These are phyloP conservation scores for Caenorhabditis latens DNA, from an alignment of 1,140 invertebrate species.

Conservation along the genomic window DNA sequence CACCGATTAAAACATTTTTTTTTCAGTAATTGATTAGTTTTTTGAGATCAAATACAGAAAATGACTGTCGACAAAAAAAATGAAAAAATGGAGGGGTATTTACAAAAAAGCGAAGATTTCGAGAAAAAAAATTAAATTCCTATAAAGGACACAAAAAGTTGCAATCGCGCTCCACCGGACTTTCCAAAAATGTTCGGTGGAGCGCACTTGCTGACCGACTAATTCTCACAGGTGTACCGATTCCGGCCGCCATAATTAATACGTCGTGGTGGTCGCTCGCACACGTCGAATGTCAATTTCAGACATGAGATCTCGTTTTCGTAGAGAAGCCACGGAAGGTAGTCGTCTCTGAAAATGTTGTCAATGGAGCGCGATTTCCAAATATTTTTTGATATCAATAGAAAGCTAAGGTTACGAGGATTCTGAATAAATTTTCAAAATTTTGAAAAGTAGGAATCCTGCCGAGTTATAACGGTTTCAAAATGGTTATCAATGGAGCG, in stretches of 20 bases:
- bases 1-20: too few species aligned
- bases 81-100: not conserved
- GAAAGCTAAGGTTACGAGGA: not conserved
- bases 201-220: not conserved
- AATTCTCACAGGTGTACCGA: slow-evolving; percentile 74
- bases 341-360: slow-evolving; percentile 73
- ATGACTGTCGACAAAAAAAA: not conserved
- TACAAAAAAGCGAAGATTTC: not conserved
- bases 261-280: slow-evolving; percentile 71
- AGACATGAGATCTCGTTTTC: slow-evolving; percentile 78
- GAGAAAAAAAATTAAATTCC: not conserved
- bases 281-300: slow-evolving; percentile 76
- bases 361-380: not conserved
- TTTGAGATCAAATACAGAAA: slow-evolving; percentile 30
- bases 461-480: too few species aligned
- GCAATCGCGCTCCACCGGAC: not conserved
- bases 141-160: not conserved
- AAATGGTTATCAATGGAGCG: too few species aligned
- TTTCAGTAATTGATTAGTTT: slow-evolving; percentile 4
- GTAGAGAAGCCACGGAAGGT: slow-evolving; percentile 77
- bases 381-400: not conserved
- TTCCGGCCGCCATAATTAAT: slow-evolving; percentile 69
- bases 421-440: too few species aligned
- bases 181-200: too few species aligned
- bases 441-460: too few species aligned